These are phyloP conservation scores for Mus spicilegus DNA, from an alignment of 2,113 vertebrate genomes.

Conservation along the genomic window DNA sequence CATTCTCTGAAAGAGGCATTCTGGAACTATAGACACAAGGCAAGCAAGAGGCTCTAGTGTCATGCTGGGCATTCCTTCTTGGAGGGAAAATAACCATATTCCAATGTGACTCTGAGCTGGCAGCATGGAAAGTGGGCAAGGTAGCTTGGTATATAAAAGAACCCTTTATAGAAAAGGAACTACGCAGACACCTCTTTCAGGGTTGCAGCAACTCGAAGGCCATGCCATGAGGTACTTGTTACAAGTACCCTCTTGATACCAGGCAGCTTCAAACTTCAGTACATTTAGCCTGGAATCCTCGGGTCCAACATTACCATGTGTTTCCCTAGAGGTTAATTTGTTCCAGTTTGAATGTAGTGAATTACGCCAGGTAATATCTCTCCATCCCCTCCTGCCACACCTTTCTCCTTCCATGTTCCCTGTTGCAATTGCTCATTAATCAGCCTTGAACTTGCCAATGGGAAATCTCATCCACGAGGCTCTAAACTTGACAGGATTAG, in stretches of 20 bases:
- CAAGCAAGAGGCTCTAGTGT: neutral
- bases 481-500: constrained; percentile 45
- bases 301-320: constrained; percentile 41
- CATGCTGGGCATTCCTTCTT: neutral
- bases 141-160: neutral
- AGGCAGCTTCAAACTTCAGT: neutral
- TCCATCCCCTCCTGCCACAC: constrained; percentile 2
- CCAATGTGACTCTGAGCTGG: neutral
- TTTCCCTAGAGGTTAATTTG: constrained; percentile 58
- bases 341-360: constrained; percentile 65
- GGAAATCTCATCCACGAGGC: constrained; percentile 53
- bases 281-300: neutral
- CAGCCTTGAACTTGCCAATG: constrained; percentile 30
- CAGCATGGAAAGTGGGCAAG: neutral
- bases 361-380: constrained; percentile 46
- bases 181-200: neutral
- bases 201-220: neutral
- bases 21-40: neutral
- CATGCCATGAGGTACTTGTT: neutral
- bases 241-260: neutral
- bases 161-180: neutral
- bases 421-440: constrained; percentile 55
- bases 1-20: neutral
- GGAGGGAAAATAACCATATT: neutral
- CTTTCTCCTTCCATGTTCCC: neutral